A percentile compares a stretch with the other conserved stretches of the same genome.
These are phyloP conservation scores for Eupithecia dodoneata DNA, from an alignment of 2,888 invertebrate species.

Conservation along the genomic window DNA sequence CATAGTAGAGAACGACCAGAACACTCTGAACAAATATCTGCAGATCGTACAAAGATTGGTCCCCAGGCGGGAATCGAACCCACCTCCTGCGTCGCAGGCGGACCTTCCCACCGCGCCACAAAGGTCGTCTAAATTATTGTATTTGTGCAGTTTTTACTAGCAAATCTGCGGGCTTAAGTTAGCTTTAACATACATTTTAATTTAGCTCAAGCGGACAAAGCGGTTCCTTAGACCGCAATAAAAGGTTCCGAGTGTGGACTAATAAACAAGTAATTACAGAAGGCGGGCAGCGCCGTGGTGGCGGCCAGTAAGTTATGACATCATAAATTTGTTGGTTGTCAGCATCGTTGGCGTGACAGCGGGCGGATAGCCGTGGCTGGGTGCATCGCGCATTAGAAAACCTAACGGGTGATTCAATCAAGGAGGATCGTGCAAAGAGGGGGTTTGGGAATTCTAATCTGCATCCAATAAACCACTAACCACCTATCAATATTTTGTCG, in stretches of 20 bases:
- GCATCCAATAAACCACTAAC: not conserved
- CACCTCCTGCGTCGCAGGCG: too few species aligned
- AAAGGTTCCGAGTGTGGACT: slow-evolving; percentile 25
- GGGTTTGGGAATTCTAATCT: not conserved
- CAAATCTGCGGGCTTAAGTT: not conserved
- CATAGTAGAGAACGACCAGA: too few species aligned
- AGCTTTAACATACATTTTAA: not conserved
- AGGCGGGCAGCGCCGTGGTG: slow-evolving; percentile 42
- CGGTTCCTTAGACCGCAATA: slow-evolving; percentile 19
- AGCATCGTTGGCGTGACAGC: slow-evolving; percentile 47
- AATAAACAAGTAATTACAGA: slow-evolving; percentile 45
- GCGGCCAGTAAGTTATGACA: slow-evolving; percentile 59
- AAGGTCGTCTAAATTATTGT: too few species aligned
- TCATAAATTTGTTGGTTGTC: slow-evolving; percentile 64
- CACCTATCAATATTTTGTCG: too few species aligned
- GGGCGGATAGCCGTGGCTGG: slow-evolving; percentile 36
- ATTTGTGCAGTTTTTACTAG: not conserved
- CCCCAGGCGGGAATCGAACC: too few species aligned
- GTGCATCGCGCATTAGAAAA: slow-evolving; percentile 21
- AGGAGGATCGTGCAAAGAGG: not conserved
- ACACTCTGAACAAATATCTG: too few species aligned
- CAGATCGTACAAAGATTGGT: too few species aligned
- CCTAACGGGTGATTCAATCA: not conserved
- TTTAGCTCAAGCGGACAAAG: not conserved
- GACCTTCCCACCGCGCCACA: too few species aligned